phyloP scores from a whole-genome alignment of 2,113 vertebrate genomes.

The Caloenas nicobarica region DNA sequence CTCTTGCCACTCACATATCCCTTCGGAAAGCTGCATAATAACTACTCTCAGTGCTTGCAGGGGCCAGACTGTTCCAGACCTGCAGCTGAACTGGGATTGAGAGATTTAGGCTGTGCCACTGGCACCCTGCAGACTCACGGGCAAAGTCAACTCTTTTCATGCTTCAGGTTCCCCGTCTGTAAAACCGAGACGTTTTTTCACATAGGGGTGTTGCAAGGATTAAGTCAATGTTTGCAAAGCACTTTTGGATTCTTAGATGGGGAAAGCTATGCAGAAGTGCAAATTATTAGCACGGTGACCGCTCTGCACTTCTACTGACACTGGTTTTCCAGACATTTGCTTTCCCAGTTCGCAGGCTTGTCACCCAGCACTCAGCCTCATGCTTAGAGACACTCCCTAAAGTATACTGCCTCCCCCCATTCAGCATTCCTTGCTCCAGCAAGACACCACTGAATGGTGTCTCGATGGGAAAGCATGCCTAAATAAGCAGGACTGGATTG shows the following conservation, averaged over 20 bases:
- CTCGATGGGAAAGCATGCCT: slow-evolving; percentile 36
- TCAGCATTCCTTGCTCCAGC: slow-evolving; percentile 57
- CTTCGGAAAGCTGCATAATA: slow-evolving; percentile 29
- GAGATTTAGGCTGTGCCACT: slow-evolving; percentile 4
- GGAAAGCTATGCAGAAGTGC: slow-evolving; percentile 1
- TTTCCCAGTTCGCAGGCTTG: neutral
- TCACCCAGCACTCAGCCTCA: slow-evolving; percentile 50
- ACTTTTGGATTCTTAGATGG: slow-evolving; percentile 23
- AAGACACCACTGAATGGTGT: slow-evolving; percentile 49
- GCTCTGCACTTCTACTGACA: slow-evolving; percentile 13
- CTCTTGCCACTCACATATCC: slow-evolving; percentile 8
- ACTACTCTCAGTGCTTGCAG: neutral
- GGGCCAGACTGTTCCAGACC: neutral
- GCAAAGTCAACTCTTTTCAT: neutral
- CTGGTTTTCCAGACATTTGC: slow-evolving; percentile 41
- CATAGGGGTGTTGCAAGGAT: neutral
- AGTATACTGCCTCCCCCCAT: slow-evolving; percentile 37
- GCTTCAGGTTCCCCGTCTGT: neutral
- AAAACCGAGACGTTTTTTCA: slow-evolving; percentile 19
- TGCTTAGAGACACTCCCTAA: slow-evolving; percentile 44
- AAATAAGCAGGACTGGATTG: slow-evolving; percentile 59
- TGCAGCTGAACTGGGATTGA: neutral
- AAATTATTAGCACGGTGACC: neutral
- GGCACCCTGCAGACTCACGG: neutral
- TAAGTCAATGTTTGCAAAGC: slow-evolving; percentile 55